A percentile compares a stretch with the other conserved stretches of the same genome.
These are phyloP conservation scores for Cassiopea andromeda DNA, from an alignment of 30 jellyfish, hydroid and myxozoan species.

Conservation along the genomic window DNA sequence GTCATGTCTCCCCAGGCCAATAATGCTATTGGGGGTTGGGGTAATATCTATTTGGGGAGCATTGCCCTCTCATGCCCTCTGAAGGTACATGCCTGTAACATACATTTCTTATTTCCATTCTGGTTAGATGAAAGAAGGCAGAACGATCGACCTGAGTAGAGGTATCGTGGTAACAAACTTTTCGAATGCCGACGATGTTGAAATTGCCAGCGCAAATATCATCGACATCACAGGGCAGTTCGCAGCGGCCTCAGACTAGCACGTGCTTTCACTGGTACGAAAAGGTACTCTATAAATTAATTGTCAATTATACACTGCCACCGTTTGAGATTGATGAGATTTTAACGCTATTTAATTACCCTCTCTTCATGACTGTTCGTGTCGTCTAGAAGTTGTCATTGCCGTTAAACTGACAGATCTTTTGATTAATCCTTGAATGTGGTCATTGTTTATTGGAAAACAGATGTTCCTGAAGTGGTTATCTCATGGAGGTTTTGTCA, in stretches of 20 bases:
- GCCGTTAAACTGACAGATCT: neutral
- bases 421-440: neutral
- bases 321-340: neutral
- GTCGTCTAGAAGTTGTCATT: no score
- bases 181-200: slow-evolving; percentile 27
- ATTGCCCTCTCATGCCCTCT: no score
- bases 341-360: neutral
- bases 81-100: no score
- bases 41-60: no score
- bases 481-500: no score
- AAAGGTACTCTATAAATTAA: neutral
- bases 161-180: slow-evolving; percentile 59
- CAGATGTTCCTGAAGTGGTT: neutral
- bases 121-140: slow-evolving; percentile 64
- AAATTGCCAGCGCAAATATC: slow-evolving; percentile 26
- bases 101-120: neutral
- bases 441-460: neutral
- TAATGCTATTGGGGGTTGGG: no score
- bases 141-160: slow-evolving; percentile 50
- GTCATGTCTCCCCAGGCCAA: no score
- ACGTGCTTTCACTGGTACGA: neutral
- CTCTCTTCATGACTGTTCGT: no score
- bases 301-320: neutral
- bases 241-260: slow-evolving; percentile 7
- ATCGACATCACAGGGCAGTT: slow-evolving; percentile 64